phyloP scores from a whole-genome alignment of 2,888 invertebrate genomes.

The Leucoptera coffeella region DNA sequence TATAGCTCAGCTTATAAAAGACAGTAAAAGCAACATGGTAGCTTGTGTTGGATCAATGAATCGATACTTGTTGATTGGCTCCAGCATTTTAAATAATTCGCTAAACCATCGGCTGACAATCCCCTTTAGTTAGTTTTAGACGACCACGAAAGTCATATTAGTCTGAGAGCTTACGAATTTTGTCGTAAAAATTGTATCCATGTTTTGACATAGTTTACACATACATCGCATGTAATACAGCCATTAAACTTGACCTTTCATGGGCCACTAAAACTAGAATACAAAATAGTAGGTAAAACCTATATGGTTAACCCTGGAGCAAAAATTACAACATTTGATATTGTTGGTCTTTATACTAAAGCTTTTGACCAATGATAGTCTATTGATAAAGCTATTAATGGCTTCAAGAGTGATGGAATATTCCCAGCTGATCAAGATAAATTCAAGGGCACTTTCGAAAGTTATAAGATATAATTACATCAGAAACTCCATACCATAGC shows the following conservation, averaged over 20 bases:
- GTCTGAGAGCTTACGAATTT: constrained; percentile 8
- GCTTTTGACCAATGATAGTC: constrained; percentile 9
- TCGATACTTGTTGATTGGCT: constrained; percentile 12
- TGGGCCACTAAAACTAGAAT: constrained; percentile 11
- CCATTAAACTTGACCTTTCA: constrained; percentile 10
- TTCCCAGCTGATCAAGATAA: constrained; percentile 5
- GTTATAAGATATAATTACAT: neutral
- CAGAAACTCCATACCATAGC: neutral
- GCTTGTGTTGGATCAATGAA: constrained; percentile 12
- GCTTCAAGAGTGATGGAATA: constrained; percentile 8
- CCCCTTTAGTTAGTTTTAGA: constrained; percentile 11
- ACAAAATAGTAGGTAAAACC: constrained; percentile 9
- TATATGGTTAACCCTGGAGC: constrained; percentile 8
- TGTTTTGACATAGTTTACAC: constrained; percentile 12
- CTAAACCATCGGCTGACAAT: constrained; percentile 8
- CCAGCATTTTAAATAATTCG: constrained; percentile 11
- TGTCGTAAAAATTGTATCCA: constrained; percentile 10
- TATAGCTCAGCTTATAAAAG: constrained; percentile 10
- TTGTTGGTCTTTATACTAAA: constrained; percentile 10
- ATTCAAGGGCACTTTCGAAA: constrained; percentile 4
- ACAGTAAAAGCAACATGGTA: constrained; percentile 8
- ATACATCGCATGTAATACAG: constrained; percentile 11
- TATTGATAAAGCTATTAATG: constrained; percentile 9
- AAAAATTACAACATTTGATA: constrained; percentile 9
- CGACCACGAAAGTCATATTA: constrained; percentile 12